Percentiles rank a stretch among this genome's conserved stretches.
Evolutionary conservation across 1,140 invertebrate genomes (phyloP).

Genomic region (Trissolcus basalis): DNA sequence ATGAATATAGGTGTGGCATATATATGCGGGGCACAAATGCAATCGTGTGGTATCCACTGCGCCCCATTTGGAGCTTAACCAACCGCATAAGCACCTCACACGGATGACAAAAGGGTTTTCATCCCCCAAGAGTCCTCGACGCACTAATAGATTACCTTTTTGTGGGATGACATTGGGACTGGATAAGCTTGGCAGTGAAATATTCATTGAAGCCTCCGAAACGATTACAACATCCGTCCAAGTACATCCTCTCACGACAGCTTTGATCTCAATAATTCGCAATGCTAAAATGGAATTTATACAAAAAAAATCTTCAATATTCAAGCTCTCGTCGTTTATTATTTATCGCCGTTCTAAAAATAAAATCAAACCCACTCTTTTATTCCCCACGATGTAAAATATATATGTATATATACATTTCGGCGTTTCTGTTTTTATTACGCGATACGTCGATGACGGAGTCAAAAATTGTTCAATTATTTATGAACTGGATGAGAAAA

Average conservation of each 20-base stretch:
- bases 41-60: conserved; percentile 23
- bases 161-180: conserved; percentile 63
- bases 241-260: conserved; percentile 36
- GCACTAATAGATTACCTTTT: conserved; percentile 72
- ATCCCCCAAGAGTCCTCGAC: conserved; percentile 62
- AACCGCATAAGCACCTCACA: conserved; percentile 70
- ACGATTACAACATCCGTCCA: conserved; percentile 52
- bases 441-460: too few relatives aligned
- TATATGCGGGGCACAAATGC: conserved; percentile 4
- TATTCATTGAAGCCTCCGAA: conserved; percentile 59
- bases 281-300: conserved; percentile 40
- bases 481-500: too few relatives aligned
- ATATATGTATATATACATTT: too few relatives aligned
- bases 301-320: conserved; percentile 28
- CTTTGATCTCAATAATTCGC: conserved; percentile 58
- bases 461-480: too few relatives aligned
- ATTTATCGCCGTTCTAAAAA: conserved; percentile 30
- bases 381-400: too few relatives aligned
- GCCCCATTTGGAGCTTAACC: conserved; percentile 64
- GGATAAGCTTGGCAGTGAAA: conserved; percentile 57
- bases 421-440: too few relatives aligned
- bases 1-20: conserved; percentile 12
- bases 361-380: too few relatives aligned
- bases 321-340: conserved; percentile 30
- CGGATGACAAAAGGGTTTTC: conserved; percentile 71